Base-by-base conservation (phyloP, 2,888 invertebrate genomes). In the Quadroppia sp. region DNA sequence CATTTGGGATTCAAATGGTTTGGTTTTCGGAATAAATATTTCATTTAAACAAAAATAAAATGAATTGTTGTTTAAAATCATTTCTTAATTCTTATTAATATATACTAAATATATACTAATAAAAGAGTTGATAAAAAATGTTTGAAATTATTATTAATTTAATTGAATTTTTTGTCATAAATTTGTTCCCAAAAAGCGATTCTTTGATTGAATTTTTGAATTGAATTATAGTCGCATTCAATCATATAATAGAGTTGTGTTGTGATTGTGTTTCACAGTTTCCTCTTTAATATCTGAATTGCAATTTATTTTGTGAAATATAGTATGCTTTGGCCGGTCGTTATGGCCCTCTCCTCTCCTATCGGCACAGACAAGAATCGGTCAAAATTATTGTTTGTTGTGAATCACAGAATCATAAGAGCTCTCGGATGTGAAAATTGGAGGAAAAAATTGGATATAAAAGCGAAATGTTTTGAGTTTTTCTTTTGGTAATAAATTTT, bases 341-440 rank as follows among this genome's bases (percentile, higher is more conserved):
- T 56, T 25, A 25, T 25, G 56, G 11, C 23, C 56, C 56, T 56
- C 45, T 17, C 17, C 9, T 40, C 40, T 6, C 6, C 4, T n/a
- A n/a, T n/a, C n/a, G n/a, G 56, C 23, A n/a, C n/a, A n/a, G n/a
- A 56, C 2, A 61, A 61, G 61, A 30, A 30, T 61, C 17, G 30
- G 61, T 61, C 61, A 61, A 45, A 59, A 32, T 61, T 32, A 32
- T 61, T 32, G 13, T 61, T 61, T 61, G 53, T 61, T 61, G 61
- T 4, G 25, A 61, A 59, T 61, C 32, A 61, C 32, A 61, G n/a
- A n/a, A n/a, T 2, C 61, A 61, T 15, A 28, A 61, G 61, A 17
- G 30, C 30, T 4, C 17, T 23, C 30, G 61, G 61, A 61, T 32
- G 61, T 30, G 32, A 61, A 15, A 61, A 61, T 61, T 7, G 56